Evolutionary conservation across 2,797 vertebrate species (phyloP), one percentile per base, ranked within the genome.

Genomic region (Sarcoramphus papa): DNA sequence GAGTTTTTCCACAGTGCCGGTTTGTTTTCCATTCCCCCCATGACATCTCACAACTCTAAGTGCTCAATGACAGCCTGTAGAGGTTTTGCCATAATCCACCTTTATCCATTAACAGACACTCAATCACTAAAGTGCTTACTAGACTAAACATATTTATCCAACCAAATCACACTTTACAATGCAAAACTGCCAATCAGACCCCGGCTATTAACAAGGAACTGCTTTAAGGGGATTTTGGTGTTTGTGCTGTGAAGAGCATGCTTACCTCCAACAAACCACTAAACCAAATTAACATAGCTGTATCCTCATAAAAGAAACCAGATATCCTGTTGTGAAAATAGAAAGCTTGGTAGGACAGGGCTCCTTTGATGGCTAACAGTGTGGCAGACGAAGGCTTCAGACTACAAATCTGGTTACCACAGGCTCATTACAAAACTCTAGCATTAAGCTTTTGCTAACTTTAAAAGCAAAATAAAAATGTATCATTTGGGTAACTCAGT

Each of bases 301-400:
- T 98, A 98, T 98, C 98, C 98, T 98, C 98, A 98, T 98, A 98
- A 98, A 98, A 98, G 98, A 98, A 98, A 98, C 98, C 98, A 98
- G 98, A 98, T 98, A 98, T 98, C 98, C 98, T 98, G 98, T 98
- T 98, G 98, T 98, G 98, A 98, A 98, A 98, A 98, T 95, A 97
- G 98, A 98, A 98, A 98, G 97, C 97, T 97, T 97, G 98, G 98
- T 98, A 98, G 98, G 97, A 98, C 98, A 98, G 97, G 97, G 96
- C 95, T 98, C 97, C 98, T 98, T 98, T 98, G 98, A 98, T 98
- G 98, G 97, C 97, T 97, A 97, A 96, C 97, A 85, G 98, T 88
- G 97, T 97, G 97, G 97, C 97, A 98, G 98, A 98, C 84, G 85
- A 97, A 96, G 96, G 95, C 97, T 98, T 98, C 97, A 98, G 96